Evolutionary conservation across 2,888 invertebrate species (phyloP).

Genomic region (Euspilapteryx auroguttella): DNA sequence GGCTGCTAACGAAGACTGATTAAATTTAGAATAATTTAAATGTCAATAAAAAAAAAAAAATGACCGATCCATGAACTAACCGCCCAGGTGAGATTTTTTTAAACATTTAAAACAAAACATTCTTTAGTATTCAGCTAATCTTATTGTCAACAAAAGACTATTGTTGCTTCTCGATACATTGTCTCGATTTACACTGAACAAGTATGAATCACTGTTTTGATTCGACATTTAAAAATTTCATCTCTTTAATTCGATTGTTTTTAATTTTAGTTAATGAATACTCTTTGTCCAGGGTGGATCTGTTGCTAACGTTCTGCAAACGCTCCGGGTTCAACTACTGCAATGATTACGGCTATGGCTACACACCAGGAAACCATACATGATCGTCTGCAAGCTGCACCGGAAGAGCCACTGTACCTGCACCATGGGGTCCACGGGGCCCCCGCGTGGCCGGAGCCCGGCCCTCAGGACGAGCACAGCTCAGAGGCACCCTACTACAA

Average conservation of each 20-base stretch:
- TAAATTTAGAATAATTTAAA: conserved; percentile 22
- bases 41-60: conserved; percentile 28
- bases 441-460: conserved; percentile 44
- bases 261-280: conserved; percentile 9
- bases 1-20: conserved; percentile 50
- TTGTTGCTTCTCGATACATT: conserved; percentile 50
- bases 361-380: conserved; percentile 58
- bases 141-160: conserved; percentile 53
- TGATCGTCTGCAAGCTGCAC: conserved; percentile 47
- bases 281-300: conserved; percentile 35
- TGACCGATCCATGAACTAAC: conserved; percentile 34
- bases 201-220: conserved; percentile 58
- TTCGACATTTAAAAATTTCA: conserved; percentile 44
- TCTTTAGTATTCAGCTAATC: conserved; percentile 57
- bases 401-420: conserved; percentile 43
- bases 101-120: conserved; percentile 29
- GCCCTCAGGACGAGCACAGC: conserved; percentile 40
- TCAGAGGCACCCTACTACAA: conserved; percentile 46
- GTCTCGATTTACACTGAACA: conserved; percentile 45
- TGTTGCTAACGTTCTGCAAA: conserved; percentile 29
- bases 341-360: conserved; percentile 63
- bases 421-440: conserved; percentile 56
- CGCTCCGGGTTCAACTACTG: conserved; percentile 38
- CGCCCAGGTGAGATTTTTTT: conserved; percentile 28
- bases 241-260: conserved; percentile 50